These are phyloP conservation scores for Heliconius hortense DNA, from an alignment of 2,888 invertebrate species.

Conservation along the genomic window DNA sequence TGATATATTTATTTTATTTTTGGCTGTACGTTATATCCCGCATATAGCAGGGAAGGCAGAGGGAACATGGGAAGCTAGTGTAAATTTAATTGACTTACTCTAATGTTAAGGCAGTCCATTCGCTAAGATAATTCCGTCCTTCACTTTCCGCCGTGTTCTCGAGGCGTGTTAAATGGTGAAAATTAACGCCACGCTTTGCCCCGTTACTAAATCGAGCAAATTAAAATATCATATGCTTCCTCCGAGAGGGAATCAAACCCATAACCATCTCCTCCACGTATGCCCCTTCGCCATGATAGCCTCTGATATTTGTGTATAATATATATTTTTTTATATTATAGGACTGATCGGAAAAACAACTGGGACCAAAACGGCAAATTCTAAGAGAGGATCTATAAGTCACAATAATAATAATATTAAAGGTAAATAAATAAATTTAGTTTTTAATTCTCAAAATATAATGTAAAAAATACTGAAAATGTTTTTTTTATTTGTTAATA, in stretches of 20 bases:
- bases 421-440: not conserved
- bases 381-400: constrained; percentile 15
- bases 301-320: not conserved
- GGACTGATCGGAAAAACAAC: not conserved
- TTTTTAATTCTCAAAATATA: too few species aligned
- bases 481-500: too few species aligned
- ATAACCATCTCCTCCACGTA: not conserved
- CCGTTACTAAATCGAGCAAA: not conserved
- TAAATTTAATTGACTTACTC: too few species aligned
- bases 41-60: too few species aligned
- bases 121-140: too few species aligned
- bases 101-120: too few species aligned
- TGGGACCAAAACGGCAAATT: not conserved
- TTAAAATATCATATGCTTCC: not conserved
- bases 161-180: too few species aligned
- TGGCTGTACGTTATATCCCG: too few species aligned
- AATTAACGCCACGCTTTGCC: not conserved
- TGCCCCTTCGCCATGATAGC: not conserved
- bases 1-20: too few species aligned
- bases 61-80: too few species aligned
- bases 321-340: not conserved
- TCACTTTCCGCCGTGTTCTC: too few species aligned
- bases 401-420: constrained; percentile 2
- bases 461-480: too few species aligned
- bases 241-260: not conserved